phyloP scores from a whole-genome alignment of 1,140 invertebrate species.

The Diorhabda sublineata region DNA sequence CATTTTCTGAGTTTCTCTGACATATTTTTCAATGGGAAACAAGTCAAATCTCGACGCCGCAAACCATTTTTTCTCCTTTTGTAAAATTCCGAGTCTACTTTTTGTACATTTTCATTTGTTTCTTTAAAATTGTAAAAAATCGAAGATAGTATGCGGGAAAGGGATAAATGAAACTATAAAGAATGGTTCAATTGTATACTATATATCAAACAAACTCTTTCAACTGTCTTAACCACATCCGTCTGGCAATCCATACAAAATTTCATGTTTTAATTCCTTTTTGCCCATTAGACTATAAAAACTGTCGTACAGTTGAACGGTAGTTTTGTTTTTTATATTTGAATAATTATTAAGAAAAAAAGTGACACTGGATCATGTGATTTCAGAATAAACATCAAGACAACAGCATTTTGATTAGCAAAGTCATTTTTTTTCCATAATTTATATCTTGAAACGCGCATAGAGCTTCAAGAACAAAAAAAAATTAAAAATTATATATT shows the following conservation, averaged over 20 bases:
- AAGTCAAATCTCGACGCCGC: no score
- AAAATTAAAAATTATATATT: no score
- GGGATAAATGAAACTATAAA: conserved; percentile 16
- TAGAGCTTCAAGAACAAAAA: no score
- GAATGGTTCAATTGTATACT: conserved; percentile 37
- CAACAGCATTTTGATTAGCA: conserved; percentile 29
- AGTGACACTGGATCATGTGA: conserved; percentile 33
- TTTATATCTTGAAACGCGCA: no score
- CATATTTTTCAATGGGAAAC: no score
- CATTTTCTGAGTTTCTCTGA: no score
- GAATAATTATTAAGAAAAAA: conserved; percentile 31
- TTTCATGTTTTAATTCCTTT: conserved; percentile 10
- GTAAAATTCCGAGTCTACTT: no score
- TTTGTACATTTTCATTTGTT: no score
- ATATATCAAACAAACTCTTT: conserved; percentile 40
- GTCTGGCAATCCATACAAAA: conserved; percentile 25
- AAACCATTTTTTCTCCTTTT: no score
- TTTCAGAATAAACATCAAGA: conserved; percentile 38
- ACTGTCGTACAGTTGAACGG: conserved; percentile 37
- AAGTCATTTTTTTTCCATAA: conserved; percentile 6
- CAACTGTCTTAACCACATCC: conserved; percentile 34
- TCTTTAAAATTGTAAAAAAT: no score
- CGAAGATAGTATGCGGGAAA: background rate
- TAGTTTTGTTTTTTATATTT: conserved; percentile 33
- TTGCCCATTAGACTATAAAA: conserved; percentile 21